Evolutionary conservation across 2,888 invertebrate genomes (phyloP).

Genomic region (Minunthozetes semirufus): DNA sequence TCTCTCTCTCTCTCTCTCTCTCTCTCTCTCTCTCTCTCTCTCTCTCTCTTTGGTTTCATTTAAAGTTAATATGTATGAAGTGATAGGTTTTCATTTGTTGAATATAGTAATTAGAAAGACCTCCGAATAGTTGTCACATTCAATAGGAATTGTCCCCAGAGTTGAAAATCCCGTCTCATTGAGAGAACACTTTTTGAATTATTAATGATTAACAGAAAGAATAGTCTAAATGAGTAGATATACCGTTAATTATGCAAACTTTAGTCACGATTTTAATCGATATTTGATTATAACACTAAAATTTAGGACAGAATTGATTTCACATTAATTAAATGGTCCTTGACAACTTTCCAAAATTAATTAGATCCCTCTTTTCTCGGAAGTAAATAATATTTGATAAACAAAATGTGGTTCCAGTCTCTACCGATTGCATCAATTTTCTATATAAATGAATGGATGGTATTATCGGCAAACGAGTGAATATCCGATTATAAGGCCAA

Average conservation of each 20-base stretch:
- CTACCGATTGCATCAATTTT: constrained; percentile 4
- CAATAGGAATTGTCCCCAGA: neutral
- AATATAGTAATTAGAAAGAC: constrained; percentile 6
- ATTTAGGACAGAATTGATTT: neutral
- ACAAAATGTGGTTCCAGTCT: neutral
- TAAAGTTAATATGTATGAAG: neutral
- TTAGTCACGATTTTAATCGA: neutral
- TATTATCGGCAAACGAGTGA: neutral
- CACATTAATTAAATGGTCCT: too few relatives aligned
- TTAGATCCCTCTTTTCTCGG: too few relatives aligned
- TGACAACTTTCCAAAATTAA: too few relatives aligned
- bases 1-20: constrained; percentile 7
- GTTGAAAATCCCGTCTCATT: constrained; percentile 8
- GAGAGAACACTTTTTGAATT: neutral
- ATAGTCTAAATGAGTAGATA: neutral
- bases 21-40: constrained; percentile 1
- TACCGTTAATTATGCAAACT: neutral
- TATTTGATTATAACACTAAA: neutral
- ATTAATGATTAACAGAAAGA: neutral
- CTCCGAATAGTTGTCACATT: neutral
- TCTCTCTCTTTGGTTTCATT: neutral
- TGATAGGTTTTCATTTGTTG: constrained; percentile 9
- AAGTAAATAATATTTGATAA: neutral
- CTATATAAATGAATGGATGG: too few relatives aligned
- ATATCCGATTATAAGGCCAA: constrained; percentile 10